Evolutionary conservation across 2,113 vertebrate species (phyloP), one percentile per base, ranked within the genome.

Genomic region (Balaeniceps rex): DNA sequence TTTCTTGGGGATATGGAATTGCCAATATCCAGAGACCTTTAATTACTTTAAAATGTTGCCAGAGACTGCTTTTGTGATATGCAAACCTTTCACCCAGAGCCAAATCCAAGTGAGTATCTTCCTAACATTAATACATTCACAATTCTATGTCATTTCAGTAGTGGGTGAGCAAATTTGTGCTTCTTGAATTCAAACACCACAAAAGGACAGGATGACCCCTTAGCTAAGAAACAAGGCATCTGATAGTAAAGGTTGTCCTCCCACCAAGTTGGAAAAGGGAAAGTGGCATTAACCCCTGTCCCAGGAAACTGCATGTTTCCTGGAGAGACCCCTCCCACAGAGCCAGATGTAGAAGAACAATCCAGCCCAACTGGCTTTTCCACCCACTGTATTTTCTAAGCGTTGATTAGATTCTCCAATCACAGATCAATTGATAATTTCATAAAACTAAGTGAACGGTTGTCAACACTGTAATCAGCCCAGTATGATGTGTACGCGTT

Each of bases 351-450:
- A 55, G 60, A 75, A 55, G 60, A 75, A 69, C 84, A 88, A 94
- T 47, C 91, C 87, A 64, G 55, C 70, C 84, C n/a, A 70, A 95
- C 92, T 70, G 91, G 93, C 85, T 84, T 95, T 96, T 93, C 96
- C 65, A 74, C 69, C 47, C 18, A 0, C 57, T 21, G 4, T 52
- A 14, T 84, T 96, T 96, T 40, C 79, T 72, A 42, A 96, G 93
- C 19, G 22, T 93, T 95, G 85, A 96, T 96, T 95, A 91, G 95
- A 87, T 96, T 75, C 87, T 76, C 87, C 96, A 97, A 90, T 95
- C 76, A 60, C 72, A 94, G 93, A 97, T 97, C 93, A 96, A 97
- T 94, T 90, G 93, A 96, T 91, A 86, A 85, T 93, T 98, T 95
- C 95, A 94, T 97, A 94, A 97, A 94, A 77, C 88, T 66, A 94